These are phyloP conservation scores for Rhopalosiphum maidis DNA, from an alignment of 1,140 invertebrate species.

Conservation along the genomic window DNA sequence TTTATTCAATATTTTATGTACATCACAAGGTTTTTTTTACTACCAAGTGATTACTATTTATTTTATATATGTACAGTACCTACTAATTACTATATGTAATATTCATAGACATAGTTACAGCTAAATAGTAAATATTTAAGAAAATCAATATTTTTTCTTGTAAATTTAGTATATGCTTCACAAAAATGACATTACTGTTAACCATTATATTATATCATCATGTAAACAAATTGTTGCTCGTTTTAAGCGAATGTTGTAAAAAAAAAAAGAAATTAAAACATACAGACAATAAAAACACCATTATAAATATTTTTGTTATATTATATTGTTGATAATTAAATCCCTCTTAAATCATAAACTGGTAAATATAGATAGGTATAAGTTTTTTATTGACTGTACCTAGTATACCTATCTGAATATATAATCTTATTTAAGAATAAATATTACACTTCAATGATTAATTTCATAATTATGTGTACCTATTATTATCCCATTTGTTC, in stretches of 20 bases:
- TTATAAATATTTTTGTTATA: constrained; percentile 37
- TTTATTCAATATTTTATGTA: constrained; percentile 37
- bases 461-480: background rate
- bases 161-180: background rate
- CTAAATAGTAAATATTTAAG: constrained; percentile 34
- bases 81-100: background rate
- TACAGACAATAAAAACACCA: constrained; percentile 47
- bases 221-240: constrained; percentile 32
- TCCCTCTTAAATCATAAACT: background rate
- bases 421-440: background rate
- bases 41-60: constrained; percentile 46
- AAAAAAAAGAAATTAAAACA: constrained; percentile 12
- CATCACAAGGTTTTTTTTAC: constrained; percentile 44
- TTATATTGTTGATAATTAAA: background rate
- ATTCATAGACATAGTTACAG: background rate
- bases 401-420: background rate
- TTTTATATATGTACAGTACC: constrained; percentile 43
- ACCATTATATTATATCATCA: background rate
- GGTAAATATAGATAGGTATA: background rate
- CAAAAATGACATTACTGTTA: constrained; percentile 39
- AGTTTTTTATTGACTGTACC: background rate
- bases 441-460: background rate
- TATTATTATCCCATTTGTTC: background rate
- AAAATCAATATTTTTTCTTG: background rate
- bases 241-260: constrained; percentile 32